Percentiles rank a stretch among this genome's conserved stretches.
These are phyloP conservation scores for Uria lomvia DNA, from an alignment of 2,113 vertebrate genomes.

Conservation along the genomic window DNA sequence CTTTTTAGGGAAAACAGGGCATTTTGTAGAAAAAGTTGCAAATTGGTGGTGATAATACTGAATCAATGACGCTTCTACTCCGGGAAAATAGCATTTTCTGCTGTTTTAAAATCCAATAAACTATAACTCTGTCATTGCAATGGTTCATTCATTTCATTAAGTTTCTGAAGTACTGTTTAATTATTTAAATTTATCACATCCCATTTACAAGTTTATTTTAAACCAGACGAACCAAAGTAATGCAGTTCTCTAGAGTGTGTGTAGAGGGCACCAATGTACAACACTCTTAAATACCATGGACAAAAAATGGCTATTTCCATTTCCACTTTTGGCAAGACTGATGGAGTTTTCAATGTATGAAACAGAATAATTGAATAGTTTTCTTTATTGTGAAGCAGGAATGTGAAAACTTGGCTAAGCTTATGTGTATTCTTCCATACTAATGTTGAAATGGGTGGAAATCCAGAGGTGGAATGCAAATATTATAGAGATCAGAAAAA, in stretches of 20 bases:
- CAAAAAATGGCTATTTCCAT: background rate
- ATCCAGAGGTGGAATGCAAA: background rate
- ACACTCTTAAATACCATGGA: background rate
- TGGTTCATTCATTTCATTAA: background rate
- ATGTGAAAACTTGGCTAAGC: background rate
- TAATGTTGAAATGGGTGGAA: background rate
- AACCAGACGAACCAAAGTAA: background rate
- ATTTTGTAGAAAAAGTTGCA: background rate
- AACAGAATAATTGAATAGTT: background rate
- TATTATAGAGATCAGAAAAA: background rate
- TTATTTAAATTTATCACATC: background rate
- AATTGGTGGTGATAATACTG: background rate
- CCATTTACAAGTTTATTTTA: background rate
- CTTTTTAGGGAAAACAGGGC: background rate
- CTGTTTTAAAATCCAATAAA: background rate
- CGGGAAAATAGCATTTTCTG: background rate
- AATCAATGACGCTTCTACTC: background rate
- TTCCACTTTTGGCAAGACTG: background rate
- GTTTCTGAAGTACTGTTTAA: background rate
- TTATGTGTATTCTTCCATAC: background rate
- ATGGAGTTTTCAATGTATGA: background rate
- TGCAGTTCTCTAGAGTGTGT: conserved; percentile 18
- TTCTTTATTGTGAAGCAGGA: background rate
- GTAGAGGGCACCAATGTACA: conserved; percentile 56
- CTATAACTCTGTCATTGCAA: background rate